Evolutionary conservation across 2,113 vertebrate species (phyloP).

Genomic region (Pristiophorus japonicus): DNA sequence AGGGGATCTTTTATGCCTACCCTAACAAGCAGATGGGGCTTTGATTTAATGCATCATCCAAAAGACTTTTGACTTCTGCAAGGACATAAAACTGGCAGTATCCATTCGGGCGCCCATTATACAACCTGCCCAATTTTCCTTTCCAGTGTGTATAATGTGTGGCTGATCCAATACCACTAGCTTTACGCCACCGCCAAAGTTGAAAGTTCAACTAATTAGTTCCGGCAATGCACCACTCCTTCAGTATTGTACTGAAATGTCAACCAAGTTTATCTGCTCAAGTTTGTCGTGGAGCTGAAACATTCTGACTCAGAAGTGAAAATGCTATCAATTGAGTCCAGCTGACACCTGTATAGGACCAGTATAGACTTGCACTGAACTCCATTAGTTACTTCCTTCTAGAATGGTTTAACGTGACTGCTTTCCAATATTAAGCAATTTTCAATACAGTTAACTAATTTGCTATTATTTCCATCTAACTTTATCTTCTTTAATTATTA

Average conservation of each 20-base stretch:
- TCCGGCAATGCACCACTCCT: not conserved
- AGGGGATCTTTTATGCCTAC: not conserved
- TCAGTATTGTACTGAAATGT: not conserved
- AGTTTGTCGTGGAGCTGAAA: not conserved
- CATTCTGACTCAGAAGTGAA: not conserved
- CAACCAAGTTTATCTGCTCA: not conserved
- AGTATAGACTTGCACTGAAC: not conserved
- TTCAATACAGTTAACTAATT: not conserved
- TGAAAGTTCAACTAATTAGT: not conserved
- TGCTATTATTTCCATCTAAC: not conserved
- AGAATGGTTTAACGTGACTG: not conserved
- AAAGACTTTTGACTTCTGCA: not conserved
- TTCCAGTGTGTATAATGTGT: not conserved
- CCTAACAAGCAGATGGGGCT: not conserved
- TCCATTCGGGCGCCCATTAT: not conserved
- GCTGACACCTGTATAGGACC: not conserved
- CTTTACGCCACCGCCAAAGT: not conserved
- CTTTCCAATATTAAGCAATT: not conserved
- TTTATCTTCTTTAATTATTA: not conserved
- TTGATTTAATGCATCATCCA: not conserved
- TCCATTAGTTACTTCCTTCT: not conserved
- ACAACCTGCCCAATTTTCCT: not conserved
- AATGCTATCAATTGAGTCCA: not conserved
- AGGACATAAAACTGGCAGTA: not conserved
- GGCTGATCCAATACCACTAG: not conserved